These are phyloP conservation scores for Lutraria rhynchaena DNA, from an alignment of 1,140 invertebrate species.

Conservation along the genomic window DNA sequence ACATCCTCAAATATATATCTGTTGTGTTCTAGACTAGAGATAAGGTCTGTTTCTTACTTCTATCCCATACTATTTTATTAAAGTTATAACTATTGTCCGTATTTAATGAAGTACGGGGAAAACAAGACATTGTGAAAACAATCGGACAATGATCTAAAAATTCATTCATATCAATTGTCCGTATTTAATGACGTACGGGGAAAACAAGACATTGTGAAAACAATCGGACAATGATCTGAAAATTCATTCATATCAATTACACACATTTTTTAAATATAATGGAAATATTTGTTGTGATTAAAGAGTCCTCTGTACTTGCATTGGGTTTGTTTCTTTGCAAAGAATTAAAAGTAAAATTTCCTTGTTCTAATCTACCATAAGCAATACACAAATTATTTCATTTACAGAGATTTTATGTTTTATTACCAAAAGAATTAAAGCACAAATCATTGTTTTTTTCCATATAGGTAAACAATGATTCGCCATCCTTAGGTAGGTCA, in stretches of 20 bases:
- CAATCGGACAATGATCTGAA: constrained; percentile 1
- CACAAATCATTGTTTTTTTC: background rate
- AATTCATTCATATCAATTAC: too few relatives aligned
- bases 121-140: too few relatives aligned
- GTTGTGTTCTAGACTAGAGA: too few relatives aligned
- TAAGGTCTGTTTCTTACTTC: too few relatives aligned
- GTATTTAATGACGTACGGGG: too few relatives aligned
- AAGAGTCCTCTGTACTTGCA: background rate
- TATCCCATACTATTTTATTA: too few relatives aligned
- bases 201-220: too few relatives aligned
- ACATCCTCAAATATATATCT: too few relatives aligned
- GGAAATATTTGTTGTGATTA: background rate
- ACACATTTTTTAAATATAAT: background rate
- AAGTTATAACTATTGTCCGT: too few relatives aligned
- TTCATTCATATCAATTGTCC: too few relatives aligned
- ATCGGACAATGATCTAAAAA: background rate
- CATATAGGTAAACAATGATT: background rate
- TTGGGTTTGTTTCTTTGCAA: background rate
- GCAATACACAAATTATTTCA: constrained; percentile 6
- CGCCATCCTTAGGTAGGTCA: background rate
- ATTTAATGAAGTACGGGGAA: too few relatives aligned
- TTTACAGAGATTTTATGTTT: constrained; percentile 1
- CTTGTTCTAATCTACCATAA: background rate
- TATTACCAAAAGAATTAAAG: background rate
- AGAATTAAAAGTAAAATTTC: background rate